Base-by-base conservation (phyloP, 2,888 invertebrate species). In the Andrena minutula region DNA sequence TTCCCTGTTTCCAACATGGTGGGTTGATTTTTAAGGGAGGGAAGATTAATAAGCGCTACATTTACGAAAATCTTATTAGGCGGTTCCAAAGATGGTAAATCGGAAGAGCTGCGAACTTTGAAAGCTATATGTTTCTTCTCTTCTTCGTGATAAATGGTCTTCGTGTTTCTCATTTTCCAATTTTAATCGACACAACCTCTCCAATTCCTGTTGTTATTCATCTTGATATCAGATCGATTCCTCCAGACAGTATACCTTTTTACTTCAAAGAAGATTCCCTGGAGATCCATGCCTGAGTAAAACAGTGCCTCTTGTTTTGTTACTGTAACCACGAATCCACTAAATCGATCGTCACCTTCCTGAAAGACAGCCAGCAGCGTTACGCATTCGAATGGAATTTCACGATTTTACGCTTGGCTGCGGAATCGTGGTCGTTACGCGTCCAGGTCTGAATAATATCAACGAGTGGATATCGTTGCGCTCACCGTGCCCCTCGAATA, bases 371-470 rank as follows among this genome's bases (percentile, higher is more conserved):
- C 41, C 56, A 47, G 51, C 58, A 71, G 76, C 56, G 78, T 83
- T 81, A 79, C 75, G 73, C 60, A 80, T 73, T 80, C 73, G 82
- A 82, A 74, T 66, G 86, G 86, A 88, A 86, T 86, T 81, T 80
- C 80, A 75, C 83, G 89, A 89, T 89, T 88, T 88, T 87, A 88
- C 82, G 89, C 82, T 81, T 65, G 51, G 56, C 61, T 69, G 82
- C 82, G 75, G 79, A 74, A 84, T 87, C 78, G 79, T 56, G 78
- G 72, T 83, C 78, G 85, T 88, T 86, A 75, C 77, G 71, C 75
- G 76, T 79, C 74, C 70, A 51, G 28, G 49, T 63, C 83, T 85
- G 85, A 85, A 85, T 88, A 88, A 88, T 88, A 84, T 76, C 69
- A 51, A 75, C 79, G 60, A 76, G 81, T 77, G 28, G 71, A 77